Conservation (phyloP, 2,113 vertebrate genomes). For the Meriones unguiculatus region DNA sequence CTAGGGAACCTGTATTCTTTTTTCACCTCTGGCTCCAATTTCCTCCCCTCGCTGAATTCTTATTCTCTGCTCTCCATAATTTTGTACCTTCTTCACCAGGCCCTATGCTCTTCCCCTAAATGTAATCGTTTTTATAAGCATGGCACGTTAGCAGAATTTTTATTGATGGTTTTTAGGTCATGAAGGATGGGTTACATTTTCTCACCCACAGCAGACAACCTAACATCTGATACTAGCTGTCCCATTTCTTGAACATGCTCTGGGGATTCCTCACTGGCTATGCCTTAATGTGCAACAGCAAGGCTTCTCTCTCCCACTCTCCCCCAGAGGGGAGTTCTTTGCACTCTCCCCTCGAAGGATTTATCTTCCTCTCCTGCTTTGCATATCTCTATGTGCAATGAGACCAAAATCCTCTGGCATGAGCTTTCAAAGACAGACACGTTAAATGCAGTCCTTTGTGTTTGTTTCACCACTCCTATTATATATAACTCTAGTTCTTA, state of each 20-base stretch:
- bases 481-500: background rate
- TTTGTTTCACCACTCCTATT: background rate
- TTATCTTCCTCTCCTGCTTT: background rate
- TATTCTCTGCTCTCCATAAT: slow-evolving; percentile 48
- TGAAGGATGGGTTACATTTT: slow-evolving; percentile 59
- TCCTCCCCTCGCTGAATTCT: slow-evolving; percentile 22
- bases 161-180: slow-evolving; percentile 72
- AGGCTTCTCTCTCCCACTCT: background rate
- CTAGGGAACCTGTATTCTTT: slow-evolving; percentile 4
- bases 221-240: slow-evolving; percentile 56
- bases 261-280: slow-evolving; percentile 47
- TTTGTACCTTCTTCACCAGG: background rate
- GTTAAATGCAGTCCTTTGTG: background rate
- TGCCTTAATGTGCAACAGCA: background rate
- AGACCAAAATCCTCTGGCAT: background rate
- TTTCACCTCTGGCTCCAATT: slow-evolving; percentile 55
- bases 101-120: background rate
- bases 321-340: background rate
- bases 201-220: slow-evolving; percentile 54
- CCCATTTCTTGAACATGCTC: slow-evolving; percentile 67
- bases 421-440: background rate
- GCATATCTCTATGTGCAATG: background rate
- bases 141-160: slow-evolving; percentile 20
- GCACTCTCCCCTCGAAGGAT: background rate
- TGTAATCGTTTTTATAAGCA: slow-evolving; percentile 55